These are phyloP conservation scores for Amphilophus citrinellus DNA, from an alignment of 2,113 vertebrate species.

Conservation along the genomic window DNA sequence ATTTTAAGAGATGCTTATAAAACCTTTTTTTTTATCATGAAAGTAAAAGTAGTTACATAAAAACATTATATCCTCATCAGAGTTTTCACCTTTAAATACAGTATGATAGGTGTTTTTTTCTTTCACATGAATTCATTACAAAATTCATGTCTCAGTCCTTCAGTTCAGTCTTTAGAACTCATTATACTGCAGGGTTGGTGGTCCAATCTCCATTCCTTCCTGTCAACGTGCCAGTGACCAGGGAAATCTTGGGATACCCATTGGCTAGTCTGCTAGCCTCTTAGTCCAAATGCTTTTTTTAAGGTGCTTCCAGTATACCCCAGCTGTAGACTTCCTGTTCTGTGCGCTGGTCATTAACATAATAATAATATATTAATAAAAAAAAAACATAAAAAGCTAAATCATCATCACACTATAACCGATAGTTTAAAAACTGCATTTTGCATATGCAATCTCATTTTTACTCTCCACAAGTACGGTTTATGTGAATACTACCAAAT, in stretches of 20 bases:
- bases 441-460: background rate
- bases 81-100: background rate
- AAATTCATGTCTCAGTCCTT: background rate
- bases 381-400: background rate
- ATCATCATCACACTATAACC: background rate
- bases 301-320: background rate
- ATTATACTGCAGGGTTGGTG: background rate
- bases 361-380: background rate
- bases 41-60: background rate
- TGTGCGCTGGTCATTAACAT: background rate
- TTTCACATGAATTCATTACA: background rate
- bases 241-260: too few relatives aligned
- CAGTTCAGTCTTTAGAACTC: background rate
- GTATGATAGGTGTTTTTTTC: accelerated
- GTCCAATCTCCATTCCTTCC: background rate
- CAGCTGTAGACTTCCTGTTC: background rate
- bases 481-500: background rate
- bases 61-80: background rate
- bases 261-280: too few relatives aligned
- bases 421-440: background rate
- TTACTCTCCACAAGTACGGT: background rate
- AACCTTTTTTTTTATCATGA: background rate
- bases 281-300: too few relatives aligned
- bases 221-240: background rate
- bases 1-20: background rate